phyloP scores from a whole-genome alignment of 2,888 invertebrate genomes.

The Nomada hirtipes region DNA sequence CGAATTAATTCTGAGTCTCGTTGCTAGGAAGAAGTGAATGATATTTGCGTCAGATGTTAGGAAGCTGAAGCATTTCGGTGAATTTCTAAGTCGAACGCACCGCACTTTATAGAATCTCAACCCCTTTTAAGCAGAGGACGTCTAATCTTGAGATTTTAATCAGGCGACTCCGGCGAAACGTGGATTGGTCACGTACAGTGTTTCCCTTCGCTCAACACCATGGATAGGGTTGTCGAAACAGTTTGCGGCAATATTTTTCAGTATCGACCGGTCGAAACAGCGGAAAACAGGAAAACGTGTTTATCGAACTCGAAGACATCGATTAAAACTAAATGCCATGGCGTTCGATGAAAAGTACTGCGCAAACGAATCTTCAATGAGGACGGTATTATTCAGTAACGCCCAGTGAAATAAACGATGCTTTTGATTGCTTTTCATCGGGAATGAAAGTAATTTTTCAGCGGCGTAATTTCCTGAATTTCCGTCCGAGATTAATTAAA shows the following conservation, averaged over 20 bases:
- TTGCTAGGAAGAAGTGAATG: no score
- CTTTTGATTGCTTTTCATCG: neutral
- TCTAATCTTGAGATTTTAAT: constrained; percentile 46
- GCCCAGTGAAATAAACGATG: neutral
- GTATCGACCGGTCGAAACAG: constrained; percentile 23
- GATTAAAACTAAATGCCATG: neutral
- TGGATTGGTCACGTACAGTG: constrained; percentile 42
- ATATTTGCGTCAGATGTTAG: no score
- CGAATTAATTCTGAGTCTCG: no score
- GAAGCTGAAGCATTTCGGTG: no score
- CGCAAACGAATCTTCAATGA: neutral
- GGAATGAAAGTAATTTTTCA: no score
- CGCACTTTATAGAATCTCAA: neutral
- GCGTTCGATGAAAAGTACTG: neutral
- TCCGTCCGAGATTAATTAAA: neutral
- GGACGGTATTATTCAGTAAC: neutral
- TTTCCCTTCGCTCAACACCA: constrained; percentile 26
- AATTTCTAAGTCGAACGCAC: no score
- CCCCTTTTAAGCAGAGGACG: constrained; percentile 1
- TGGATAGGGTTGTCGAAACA: constrained; percentile 26
- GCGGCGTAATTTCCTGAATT: neutral
- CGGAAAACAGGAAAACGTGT: constrained; percentile 21
- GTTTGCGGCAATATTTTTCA: constrained; percentile 43
- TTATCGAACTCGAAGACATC: constrained; percentile 23
- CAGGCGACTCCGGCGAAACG: neutral